Base-by-base conservation (phyloP, 2,113 vertebrate genomes). In the Myiagra hebetior region DNA sequence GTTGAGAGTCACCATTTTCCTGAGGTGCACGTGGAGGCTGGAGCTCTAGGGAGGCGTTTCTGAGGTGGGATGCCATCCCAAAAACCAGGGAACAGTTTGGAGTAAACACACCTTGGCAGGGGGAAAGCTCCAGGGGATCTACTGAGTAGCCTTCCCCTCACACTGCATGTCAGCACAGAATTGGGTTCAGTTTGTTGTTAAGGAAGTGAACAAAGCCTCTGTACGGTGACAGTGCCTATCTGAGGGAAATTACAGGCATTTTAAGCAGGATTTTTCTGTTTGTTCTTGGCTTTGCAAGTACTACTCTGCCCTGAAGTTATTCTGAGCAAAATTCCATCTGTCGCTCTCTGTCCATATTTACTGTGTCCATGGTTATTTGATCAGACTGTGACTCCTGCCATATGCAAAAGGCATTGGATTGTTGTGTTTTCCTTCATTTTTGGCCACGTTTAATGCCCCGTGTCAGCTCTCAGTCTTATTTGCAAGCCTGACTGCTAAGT, bases 271-370 rank as follows among this genome's bases (percentile, higher is more conserved):
- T 84, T 91, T 93, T 92, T 84, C 73, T 92, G 65, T 87, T 94
- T 95, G 77, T 72, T 91, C 85, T 89, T 87, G 87, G 87, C 89
- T 96, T 91, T 72, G 86, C 80, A 87, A 59, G 41, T 78, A 46
- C 70, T 89, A 24, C 86, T 93, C 49, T 93, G 76, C 89, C 82
- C 85, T 91, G 60, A 63, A 93, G 76, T 87, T 90, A 62, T 26
- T 78, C 73, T 67, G 56, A 90, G 92, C 80, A 89, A 87, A 94
- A 89, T 33, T 93, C 78, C 85, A 64, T 91, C 75, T 74, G 62
- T 93, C 69, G 94, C 77, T 91, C 57, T 94, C 78, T 96, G 75
- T 90, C 70, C 19, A 26, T 90, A 84, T 85, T 69, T 90, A 20
- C 50, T 21, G 5, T 76, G 82, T 67, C 90, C 20, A 0, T 87